phyloP scores from a whole-genome alignment of 2,113 vertebrate species.

The Redunca redunca region DNA sequence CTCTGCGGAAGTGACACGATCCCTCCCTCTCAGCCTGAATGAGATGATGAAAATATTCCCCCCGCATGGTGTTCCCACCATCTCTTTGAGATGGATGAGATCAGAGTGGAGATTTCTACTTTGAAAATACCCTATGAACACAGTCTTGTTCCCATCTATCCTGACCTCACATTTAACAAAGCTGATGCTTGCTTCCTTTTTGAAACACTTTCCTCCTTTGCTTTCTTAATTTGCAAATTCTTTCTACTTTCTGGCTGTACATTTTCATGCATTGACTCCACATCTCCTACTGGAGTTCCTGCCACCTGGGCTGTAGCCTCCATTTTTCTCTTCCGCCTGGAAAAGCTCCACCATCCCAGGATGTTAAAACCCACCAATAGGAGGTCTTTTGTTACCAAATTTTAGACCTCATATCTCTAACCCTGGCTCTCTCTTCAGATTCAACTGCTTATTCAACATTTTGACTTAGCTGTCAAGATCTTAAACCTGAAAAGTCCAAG shows the following conservation, averaged over 20 bases:
- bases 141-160: not conserved
- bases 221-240: not conserved
- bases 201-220: not conserved
- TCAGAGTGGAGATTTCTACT: not conserved
- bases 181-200: not conserved
- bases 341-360: not conserved
- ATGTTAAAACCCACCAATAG: not conserved
- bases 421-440: not conserved
- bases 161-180: not conserved
- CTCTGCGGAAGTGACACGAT: not conserved
- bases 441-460: not conserved
- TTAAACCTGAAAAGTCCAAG: not conserved
- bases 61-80: fast-evolving
- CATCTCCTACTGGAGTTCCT: not conserved
- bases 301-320: not conserved
- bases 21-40: not conserved
- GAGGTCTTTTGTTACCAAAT: not conserved
- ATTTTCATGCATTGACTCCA: not conserved
- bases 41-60: not conserved
- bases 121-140: not conserved
- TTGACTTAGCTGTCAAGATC: not conserved
- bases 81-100: not conserved
- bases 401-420: not conserved
- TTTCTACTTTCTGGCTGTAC: not conserved
- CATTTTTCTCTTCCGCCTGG: not conserved